These are phyloP conservation scores for Cephus pygmeus DNA, from an alignment of 2,888 invertebrate species.

Conservation along the genomic window DNA sequence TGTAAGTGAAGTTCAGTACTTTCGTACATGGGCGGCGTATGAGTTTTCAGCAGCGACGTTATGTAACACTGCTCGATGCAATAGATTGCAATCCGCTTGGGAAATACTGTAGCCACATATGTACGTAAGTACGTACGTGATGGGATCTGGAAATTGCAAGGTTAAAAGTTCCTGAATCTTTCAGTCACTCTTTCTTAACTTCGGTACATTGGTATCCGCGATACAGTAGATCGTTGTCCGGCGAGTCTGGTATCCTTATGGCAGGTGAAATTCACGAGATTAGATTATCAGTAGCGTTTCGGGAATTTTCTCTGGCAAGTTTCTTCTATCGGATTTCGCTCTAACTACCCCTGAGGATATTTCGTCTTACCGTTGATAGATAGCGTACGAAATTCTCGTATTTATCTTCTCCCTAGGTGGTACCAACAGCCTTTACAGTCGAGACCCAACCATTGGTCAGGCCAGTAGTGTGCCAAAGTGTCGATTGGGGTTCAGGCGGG, in stretches of 20 bases:
- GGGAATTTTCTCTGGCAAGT: not conserved
- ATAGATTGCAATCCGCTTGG: not conserved
- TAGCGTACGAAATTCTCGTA: not conserved
- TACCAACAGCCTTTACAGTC: not conserved
- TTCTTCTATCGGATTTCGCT: not conserved
- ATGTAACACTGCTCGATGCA: not conserved
- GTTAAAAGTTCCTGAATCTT: not conserved
- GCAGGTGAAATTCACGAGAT: not conserved
- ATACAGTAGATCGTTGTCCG: too few species aligned
- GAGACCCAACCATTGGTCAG: not conserved
- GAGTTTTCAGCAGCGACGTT: not conserved
- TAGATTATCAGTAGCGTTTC: not conserved
- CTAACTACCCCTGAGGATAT: not conserved
- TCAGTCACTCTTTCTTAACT: not conserved
- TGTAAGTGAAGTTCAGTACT: not conserved
- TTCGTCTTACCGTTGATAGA: not conserved
- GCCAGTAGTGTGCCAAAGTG: not conserved
- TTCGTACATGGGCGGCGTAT: not conserved
- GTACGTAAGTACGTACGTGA: not conserved
- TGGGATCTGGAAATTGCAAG: not conserved
- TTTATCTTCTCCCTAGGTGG: not conserved
- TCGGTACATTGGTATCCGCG: not conserved
- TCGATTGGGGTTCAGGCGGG: not conserved
- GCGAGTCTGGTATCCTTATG: too few species aligned
- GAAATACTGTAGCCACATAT: not conserved